Base-by-base conservation (phyloP, 2,888 invertebrate genomes). In the Phyllotreta striolata region DNA sequence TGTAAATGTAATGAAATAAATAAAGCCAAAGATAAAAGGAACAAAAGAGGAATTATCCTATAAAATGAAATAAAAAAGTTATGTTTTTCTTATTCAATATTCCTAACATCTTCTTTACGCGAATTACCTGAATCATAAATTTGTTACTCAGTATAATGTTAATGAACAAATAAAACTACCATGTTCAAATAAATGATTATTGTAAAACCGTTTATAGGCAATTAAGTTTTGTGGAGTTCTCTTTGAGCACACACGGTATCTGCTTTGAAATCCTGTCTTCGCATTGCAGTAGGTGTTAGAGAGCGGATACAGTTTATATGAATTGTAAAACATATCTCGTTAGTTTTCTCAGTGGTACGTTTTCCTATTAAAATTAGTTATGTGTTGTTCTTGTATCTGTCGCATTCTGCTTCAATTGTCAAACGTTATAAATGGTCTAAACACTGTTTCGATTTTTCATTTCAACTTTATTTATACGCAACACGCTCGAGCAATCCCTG, bases 331-430 rank as follows among this genome's bases (percentile, higher is more conserved):
- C 24, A 47, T 24, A 34, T 47, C 47, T 47, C 24, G n/a, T 7
- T 44, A 44, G 10, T 44, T 14, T 44, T 12, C 24, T 24, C 24
- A 24, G 24, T 24, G n/a, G 13, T 47, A 14, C n/a, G 24, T 24
- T 47, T 47, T 47, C 47, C 47, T 14, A 47, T 12, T 8, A 6
- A 47, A 9, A 47, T 47, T 47, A 47, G 13, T 47, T 47, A 47
- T 47, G 12, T 14, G 49, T 5, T 49, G 24, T 49, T 12, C 10
- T 49, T 49, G n/a, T 49, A 49, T 49, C 37, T 49, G 49, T 49
- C 35, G 37, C 49, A 49, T 35, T 49, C 35, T 49, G 49, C 37
- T 49, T 35, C 12, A 49, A 10, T 49, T 49, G 34, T 49, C 49
- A 35, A 49, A 49, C 35, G 7, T 35, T 35, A 49, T 49, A 49